These are phyloP conservation scores for Psilopogon haemacephalus DNA, from an alignment of 2,113 vertebrate species.

Conservation along the genomic window DNA sequence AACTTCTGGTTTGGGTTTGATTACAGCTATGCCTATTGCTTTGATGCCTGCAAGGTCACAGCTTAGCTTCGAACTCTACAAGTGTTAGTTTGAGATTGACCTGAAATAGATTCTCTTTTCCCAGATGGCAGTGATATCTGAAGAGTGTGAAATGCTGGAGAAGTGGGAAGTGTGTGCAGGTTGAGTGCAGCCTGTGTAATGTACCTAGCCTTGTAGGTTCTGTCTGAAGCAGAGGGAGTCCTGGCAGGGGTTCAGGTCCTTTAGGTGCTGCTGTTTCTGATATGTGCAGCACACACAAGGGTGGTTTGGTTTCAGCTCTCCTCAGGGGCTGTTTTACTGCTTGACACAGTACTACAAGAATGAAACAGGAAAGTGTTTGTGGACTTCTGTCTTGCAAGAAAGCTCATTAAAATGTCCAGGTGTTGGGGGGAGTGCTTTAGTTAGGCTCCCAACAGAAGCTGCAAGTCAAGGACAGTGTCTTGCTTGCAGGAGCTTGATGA, in stretches of 20 bases:
- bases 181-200: background rate
- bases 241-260: background rate
- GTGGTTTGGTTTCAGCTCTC: background rate
- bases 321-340: background rate
- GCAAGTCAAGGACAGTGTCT: background rate
- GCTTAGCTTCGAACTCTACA: conserved; percentile 9
- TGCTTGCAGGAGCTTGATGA: background rate
- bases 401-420: background rate
- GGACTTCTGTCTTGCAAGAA: background rate
- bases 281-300: background rate
- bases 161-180: background rate
- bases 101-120: conserved; percentile 40
- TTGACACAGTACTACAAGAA: background rate
- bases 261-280: background rate
- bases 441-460: background rate
- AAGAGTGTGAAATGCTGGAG: background rate
- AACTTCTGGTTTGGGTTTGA: background rate
- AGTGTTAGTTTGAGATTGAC: background rate
- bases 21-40: background rate
- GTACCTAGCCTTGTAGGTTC: background rate
- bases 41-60: conserved; percentile 27
- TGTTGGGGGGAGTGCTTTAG: background rate
- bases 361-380: background rate
- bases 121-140: conserved; percentile 4
- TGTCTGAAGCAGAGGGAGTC: background rate